Base-by-base conservation (phyloP, 2,797 vertebrate species). In the Semaprochilodus insignis region DNA sequence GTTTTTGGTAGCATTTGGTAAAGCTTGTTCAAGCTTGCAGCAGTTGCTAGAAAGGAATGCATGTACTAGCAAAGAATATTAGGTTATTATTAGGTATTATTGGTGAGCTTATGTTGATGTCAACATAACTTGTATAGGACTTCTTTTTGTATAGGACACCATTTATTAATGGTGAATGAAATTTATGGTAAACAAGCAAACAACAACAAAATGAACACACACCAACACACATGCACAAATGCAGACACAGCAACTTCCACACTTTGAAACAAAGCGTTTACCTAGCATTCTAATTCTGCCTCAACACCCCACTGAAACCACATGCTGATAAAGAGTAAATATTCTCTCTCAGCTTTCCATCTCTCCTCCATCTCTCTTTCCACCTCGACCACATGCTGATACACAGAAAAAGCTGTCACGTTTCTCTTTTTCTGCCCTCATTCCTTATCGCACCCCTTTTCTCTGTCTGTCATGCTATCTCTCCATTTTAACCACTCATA, bases 211-310 rank as follows among this genome's bases (percentile, higher is more conserved):
- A 25, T 59, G 8, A 16, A 25, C n/a, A 23, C 48, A 81, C 25
- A 69, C 57, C 51, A 52, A 74, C 52, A 51, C 13, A 51, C 44
- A n/a, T 5, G 63, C 44, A 71, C 34, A 74, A 48, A 34, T 60
- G 21, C 76, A 80, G 62, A 80, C 70, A 57, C 76, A 72, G 54
- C 55, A n/a, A 62, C 52, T 55, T 63, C 69, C 23, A 51, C 11
- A 34, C 65, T 82, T 55, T 70, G 60, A 78, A 71, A 83, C 71
- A 88, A 65, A 87, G 87, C 82, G 66, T 76, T 76, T 74, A 88
- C 77, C 83, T 54, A 88, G 88, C 88, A 91, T 92, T 92, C 92
- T 93, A 92, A 92, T 91, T 90, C 84, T 81, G 86, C 78, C 87
- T 77, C 88, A 87, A 91, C 91, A 52, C 67, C 83, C 67, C 63